These are phyloP conservation scores for Stictocephala bisonia DNA, from an alignment of 2,888 invertebrate species.

Conservation along the genomic window DNA sequence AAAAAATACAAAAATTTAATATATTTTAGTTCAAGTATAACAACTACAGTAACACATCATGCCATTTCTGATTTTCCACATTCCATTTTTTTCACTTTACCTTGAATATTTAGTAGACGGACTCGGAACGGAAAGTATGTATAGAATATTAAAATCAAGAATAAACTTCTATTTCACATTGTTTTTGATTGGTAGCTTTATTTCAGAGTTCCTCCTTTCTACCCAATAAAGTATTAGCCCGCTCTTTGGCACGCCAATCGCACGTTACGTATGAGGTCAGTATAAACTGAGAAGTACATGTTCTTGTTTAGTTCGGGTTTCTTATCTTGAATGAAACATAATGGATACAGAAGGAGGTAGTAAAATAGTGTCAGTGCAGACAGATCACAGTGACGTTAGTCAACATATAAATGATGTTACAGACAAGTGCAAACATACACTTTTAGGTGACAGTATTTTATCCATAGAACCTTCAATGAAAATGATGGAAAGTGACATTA, in stretches of 20 bases:
- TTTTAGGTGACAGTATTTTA: background rate
- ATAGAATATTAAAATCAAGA: no score
- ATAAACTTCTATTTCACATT: slow-evolving; percentile 15
- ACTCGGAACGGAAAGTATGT: no score
- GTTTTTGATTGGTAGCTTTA: slow-evolving; percentile 12
- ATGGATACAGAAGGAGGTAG: slow-evolving; percentile 18
- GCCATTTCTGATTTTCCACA: no score
- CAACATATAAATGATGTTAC: slow-evolving; percentile 1
- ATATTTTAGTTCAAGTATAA: no score
- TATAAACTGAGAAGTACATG: slow-evolving; percentile 9
- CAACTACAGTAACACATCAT: no score
- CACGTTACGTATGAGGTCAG: background rate
- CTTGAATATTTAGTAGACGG: no score
- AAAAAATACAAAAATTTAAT: no score
- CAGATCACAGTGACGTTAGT: slow-evolving; percentile 16
- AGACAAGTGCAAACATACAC: background rate
- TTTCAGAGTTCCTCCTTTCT: slow-evolving; percentile 8
- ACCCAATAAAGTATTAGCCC: slow-evolving; percentile 6
- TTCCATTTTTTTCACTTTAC: no score
- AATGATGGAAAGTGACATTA: slow-evolving; percentile 45
- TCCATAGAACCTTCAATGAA: slow-evolving; percentile 37
- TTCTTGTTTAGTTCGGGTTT: slow-evolving; percentile 40
- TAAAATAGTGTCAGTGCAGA: slow-evolving; percentile 1
- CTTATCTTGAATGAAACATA: slow-evolving; percentile 12
- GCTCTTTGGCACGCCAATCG: slow-evolving; percentile 34